Conservation (phyloP, 2,113 vertebrate genomes). For the Proterorhinus semilunaris region DNA sequence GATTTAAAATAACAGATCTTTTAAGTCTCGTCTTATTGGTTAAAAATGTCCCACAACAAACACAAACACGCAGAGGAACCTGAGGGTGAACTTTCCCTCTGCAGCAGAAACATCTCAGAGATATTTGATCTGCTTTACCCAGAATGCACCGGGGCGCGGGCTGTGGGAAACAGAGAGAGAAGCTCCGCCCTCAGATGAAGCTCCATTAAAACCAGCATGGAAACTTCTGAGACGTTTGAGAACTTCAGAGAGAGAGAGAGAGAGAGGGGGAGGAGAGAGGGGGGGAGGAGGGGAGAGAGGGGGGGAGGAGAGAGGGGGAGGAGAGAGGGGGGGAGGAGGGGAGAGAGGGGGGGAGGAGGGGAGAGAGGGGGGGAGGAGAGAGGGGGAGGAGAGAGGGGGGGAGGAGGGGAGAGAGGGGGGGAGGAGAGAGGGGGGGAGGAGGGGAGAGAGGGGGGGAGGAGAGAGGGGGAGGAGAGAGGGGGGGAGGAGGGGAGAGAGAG, state of each 20-base stretch:
- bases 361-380: not conserved
- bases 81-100: not conserved
- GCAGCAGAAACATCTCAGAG: not conserved
- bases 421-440: not conserved
- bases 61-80: too few species aligned
- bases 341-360: not conserved
- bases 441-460: too few species aligned
- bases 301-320: not conserved
- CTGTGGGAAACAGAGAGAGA: not conserved
- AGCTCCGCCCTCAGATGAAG: too few species aligned
- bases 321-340: not conserved
- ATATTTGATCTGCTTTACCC: not conserved
- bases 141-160: not conserved
- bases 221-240: too few species aligned
- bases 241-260: too few species aligned
- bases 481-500: rapidly evolving
- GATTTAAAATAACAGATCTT: too few species aligned
- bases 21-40: too few species aligned
- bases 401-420: not conserved
- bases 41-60: too few species aligned
- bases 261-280: not conserved
- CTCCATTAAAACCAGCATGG: too few species aligned
- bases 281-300: too few species aligned
- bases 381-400: not conserved
- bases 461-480: not conserved